These are phyloP conservation scores for Pycnonotus jocosus DNA, from an alignment of 2,113 vertebrate species.

Conservation along the genomic window DNA sequence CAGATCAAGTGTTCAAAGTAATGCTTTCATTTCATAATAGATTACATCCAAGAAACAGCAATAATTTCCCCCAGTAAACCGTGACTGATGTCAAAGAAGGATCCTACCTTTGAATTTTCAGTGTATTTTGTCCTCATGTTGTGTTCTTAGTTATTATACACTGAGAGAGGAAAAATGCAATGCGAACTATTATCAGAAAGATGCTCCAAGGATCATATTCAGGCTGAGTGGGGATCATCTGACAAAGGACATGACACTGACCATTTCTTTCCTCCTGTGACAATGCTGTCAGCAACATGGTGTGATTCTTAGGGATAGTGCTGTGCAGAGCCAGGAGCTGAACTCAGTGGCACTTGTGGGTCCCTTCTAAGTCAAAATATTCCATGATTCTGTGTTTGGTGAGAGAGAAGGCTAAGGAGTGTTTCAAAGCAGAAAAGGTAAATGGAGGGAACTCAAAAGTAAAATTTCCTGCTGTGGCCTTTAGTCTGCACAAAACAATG, in stretches of 20 bases:
- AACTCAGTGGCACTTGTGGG: accelerated
- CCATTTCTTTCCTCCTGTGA: not conserved
- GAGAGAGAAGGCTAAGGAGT: not conserved
- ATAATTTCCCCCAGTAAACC: not conserved
- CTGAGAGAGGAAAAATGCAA: not conserved
- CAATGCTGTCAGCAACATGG: not conserved
- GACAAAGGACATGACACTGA: not conserved
- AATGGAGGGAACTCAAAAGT: not conserved
- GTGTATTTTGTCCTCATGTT: not conserved
- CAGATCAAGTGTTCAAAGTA: not conserved
- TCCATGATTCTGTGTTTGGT: not conserved
- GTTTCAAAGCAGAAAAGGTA: not conserved
- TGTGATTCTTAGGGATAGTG: not conserved
- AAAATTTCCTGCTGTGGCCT: not conserved
- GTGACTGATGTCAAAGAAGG: not conserved
- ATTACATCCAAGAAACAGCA: not conserved
- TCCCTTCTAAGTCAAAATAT: not conserved
- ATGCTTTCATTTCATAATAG: not conserved
- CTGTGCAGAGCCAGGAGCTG: not conserved
- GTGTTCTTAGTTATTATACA: not conserved
- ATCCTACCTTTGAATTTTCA: not conserved
- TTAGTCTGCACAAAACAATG: not conserved
- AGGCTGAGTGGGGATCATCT: not conserved
- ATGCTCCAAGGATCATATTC: not conserved
- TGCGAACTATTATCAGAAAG: not conserved